A percentile compares a stretch with the other conserved stretches of the same genome.
These are phyloP conservation scores for Vanacampus margaritifer DNA, from an alignment of 2,113 vertebrate species.

Conservation along the genomic window DNA sequence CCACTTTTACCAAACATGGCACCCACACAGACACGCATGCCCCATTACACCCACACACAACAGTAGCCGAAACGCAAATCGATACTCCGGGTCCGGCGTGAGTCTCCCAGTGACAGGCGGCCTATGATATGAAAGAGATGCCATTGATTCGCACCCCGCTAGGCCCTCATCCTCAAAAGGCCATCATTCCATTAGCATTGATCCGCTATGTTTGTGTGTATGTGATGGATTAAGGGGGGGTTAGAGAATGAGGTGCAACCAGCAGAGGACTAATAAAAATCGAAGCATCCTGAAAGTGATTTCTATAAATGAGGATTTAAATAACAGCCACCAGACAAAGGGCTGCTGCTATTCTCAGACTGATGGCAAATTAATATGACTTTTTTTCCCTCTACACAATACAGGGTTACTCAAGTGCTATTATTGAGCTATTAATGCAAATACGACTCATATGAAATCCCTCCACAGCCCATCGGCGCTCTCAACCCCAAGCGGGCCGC, in stretches of 20 bases:
- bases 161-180: constrained; percentile 86
- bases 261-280: constrained; percentile 88
- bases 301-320: constrained; percentile 83
- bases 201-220: constrained; percentile 65
- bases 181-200: constrained; percentile 93
- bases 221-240: constrained; percentile 24
- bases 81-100: constrained; percentile 75
- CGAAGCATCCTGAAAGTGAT: constrained; percentile 80
- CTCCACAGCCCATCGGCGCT: constrained; percentile 86
- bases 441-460: background rate
- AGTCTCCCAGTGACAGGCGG: constrained; percentile 73
- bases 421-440: background rate
- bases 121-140: constrained; percentile 78
- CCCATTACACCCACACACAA: constrained; percentile 24
- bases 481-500: constrained; percentile 96
- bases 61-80: constrained; percentile 80
- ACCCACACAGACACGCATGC: constrained; percentile 57
- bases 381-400: constrained; percentile 4
- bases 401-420: background rate
- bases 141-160: constrained; percentile 89
- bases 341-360: constrained; percentile 59
- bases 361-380: constrained; percentile 68
- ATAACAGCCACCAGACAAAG: constrained; percentile 68
- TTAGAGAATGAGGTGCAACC: constrained; percentile 62
- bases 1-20: background rate